Percentiles rank a stretch among this genome's conserved stretches.
phyloP scores from a whole-genome alignment of 2,797 vertebrate species.

The Tragelaphus eurycerus region DNA sequence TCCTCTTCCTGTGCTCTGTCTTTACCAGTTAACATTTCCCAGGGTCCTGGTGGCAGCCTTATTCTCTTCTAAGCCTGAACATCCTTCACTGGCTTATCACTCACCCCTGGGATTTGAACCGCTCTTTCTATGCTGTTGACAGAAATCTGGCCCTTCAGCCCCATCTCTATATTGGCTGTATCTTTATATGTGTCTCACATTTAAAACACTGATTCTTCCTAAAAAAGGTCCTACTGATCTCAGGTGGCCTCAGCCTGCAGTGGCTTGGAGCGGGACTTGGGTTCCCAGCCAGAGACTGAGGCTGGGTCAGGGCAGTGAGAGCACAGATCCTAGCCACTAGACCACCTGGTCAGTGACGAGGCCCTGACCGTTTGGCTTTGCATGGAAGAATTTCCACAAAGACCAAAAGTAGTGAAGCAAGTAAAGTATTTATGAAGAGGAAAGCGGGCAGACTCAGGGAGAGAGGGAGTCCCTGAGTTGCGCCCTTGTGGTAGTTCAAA shows the following conservation, averaged over 20 bases:
- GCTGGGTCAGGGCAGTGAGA: not conserved
- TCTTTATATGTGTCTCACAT: not conserved
- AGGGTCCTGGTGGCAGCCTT: not conserved
- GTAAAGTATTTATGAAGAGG: not conserved
- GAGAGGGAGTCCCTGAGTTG: not conserved
- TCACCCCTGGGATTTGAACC: not conserved
- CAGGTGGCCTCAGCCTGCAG: not conserved
- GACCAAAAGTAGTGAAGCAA: not conserved
- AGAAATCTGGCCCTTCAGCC: no score
- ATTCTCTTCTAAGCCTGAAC: not conserved
- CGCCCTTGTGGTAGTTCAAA: not conserved
- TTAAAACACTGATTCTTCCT: not conserved
- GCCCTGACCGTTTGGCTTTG: not conserved
- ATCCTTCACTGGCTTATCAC: not conserved
- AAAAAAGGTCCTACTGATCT: not conserved
- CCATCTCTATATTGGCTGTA: not conserved
- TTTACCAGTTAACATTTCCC: not conserved
- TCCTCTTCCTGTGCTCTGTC: not conserved
- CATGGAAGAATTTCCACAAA: not conserved
- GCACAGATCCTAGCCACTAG: not conserved
- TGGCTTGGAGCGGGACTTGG: not conserved
- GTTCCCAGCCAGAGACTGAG: not conserved
- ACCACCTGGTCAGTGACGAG: not conserved
- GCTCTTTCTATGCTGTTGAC: not conserved
- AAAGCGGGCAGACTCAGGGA: not conserved